Base-by-base conservation (phyloP, 2,113 vertebrate species). In the Hemiprocne comata region DNA sequence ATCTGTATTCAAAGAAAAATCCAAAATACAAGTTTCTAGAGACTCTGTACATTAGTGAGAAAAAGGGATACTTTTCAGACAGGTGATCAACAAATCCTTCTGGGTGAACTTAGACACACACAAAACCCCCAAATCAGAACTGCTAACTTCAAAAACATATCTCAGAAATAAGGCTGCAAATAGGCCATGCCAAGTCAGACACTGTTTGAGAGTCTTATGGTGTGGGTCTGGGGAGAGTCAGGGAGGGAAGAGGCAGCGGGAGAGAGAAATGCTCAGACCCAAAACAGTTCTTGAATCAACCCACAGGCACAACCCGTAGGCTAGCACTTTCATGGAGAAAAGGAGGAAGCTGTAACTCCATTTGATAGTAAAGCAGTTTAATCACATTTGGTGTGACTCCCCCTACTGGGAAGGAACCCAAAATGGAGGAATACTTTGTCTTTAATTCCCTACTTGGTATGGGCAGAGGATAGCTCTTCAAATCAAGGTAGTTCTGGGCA, bases 71-170 rank as follows among this genome's bases (percentile, higher is more conserved):
- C 1, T 76, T 65, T 76, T 55, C 51, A 89, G 31, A 58, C 17
- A 76, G 1, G 7, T 23, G 11, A 67, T 48, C 38, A 69, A 75
- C 33, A 89, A 72, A 71, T 72, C 25, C 55, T 76, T 61, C 7
- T 58, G 18, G 5, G 11, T 86, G 23, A 85, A 61, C 28, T 90
- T 50, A 25, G 1, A 66, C 38, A 92, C 21, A 61, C 3, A 3
- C 17, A 26, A 61, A 86, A 23, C 1, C 17, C 72, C 19, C 26
- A 86, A 61, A 70, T 2, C 7, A 13, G 24, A 90, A 76, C 33
- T 1, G 2, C 0, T 0, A 85, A 31, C 2, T 79, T 70, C 34
- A 88, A 83, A 79, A 2, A 33, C 2, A 1, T 40, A 31, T 11
- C 28, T 80, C 24, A 26, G 75, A 83, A 90, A 76, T 1, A 8